Evolutionary conservation across 1,140 invertebrate species (phyloP).

Genomic region (Tetranychus urticae): DNA sequence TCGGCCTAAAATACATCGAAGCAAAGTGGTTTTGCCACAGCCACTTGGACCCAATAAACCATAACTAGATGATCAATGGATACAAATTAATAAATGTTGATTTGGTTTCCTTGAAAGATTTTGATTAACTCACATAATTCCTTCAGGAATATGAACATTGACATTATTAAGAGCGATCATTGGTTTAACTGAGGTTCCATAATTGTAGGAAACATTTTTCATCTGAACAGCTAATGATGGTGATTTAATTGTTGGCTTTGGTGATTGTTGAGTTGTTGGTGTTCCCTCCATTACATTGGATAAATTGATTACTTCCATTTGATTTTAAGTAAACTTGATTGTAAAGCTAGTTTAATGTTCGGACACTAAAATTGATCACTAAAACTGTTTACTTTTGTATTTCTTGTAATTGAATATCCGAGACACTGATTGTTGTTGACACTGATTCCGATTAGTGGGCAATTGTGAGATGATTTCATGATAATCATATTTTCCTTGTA

Average conservation of each 20-base stretch:
- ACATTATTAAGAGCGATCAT: not conserved
- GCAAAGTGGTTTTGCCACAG: slow-evolving; percentile 10
- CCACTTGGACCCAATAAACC: slow-evolving; percentile 10
- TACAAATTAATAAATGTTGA: not conserved
- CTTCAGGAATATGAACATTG: not conserved
- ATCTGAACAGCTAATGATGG: not conserved
- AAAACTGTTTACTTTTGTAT: too few relatives aligned
- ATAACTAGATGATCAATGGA: not conserved
- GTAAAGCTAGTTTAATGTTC: too few relatives aligned
- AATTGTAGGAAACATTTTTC: not conserved
- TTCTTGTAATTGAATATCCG: too few relatives aligned
- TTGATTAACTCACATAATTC: slow-evolving; percentile 1
- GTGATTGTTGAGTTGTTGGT: too few relatives aligned
- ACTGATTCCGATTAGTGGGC: too few relatives aligned
- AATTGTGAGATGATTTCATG: too few relatives aligned
- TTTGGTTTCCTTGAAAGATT: not conserved
- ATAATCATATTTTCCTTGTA: too few relatives aligned
- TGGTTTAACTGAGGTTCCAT: not conserved
- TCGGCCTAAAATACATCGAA: slow-evolving; percentile 7
- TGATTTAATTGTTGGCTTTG: not conserved
- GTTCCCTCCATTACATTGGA: too few relatives aligned
- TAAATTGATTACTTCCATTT: too few relatives aligned
- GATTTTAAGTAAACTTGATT: too few relatives aligned
- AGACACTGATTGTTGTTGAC: too few relatives aligned
- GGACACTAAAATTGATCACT: too few relatives aligned